Base-by-base conservation (phyloP, 53 echinoderm and acorn worm genomes). In the Henricia sp. region DNA sequence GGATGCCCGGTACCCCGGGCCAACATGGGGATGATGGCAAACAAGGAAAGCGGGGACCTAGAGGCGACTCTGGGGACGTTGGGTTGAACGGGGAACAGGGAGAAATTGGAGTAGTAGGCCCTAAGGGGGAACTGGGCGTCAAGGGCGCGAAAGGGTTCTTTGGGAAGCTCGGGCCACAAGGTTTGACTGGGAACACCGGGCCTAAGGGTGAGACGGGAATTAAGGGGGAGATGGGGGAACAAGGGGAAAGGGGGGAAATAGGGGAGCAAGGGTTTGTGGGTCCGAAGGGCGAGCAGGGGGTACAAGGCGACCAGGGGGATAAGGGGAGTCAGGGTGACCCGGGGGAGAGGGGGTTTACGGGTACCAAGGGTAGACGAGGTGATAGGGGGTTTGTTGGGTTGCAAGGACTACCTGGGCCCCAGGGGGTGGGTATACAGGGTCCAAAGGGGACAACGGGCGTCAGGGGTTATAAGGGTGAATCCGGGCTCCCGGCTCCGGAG, bases 81-180 rank as follows among this genome's bases (percentile, higher is more conserved):
- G 63, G 80, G 11, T 33, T 14, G 10, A 80, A 80, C 21, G 80
- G 80, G 44, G 80, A 80, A 19, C 46, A 24, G 62, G 80, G 80
- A 30, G 33, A 48, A 14, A 6, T 35, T 11, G 80, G 80, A 19
- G 65, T 48, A 19, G 32, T 19, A 12, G 80, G 80, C 16, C 62
- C 50, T 10, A 25, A 6, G 23, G 64, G 80, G 3, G 41, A 48
- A 17, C 8, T n/a, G 30, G 80, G 80, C 27, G 28, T 13, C 50
- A 80, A 62, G 19, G 80, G 80, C 24, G 65, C 44, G 9, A 80
- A 80, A 40, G 80, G 80, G 3, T 80, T 80, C 5, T 80, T 80
- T 30, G 80, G 80, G 19, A 80, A 80, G 34, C 24, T 80, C n/a
- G 80, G 80, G 17, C 80, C 80, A 13, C 37, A 46, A 48, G 80